Evolutionary conservation across 2,113 vertebrate genomes (phyloP).

Genomic region (Mobula hypostoma): DNA sequence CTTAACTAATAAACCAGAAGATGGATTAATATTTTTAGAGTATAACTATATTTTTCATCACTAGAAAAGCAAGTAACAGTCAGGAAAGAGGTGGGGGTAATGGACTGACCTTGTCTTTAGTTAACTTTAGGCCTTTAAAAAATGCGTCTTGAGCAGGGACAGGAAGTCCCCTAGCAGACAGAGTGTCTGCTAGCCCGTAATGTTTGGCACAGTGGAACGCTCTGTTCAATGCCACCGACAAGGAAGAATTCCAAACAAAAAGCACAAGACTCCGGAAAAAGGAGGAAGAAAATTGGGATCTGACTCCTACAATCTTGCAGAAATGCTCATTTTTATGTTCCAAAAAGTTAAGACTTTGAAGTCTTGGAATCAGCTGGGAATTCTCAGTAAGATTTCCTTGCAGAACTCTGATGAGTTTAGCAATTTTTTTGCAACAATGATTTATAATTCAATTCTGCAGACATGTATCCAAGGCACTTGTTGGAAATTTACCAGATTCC

Average conservation of each 20-base stretch:
- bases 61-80: conserved; percentile 51
- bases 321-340: conserved; percentile 35
- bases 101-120: conserved; percentile 52
- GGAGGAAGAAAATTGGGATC: conserved; percentile 40
- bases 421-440: conserved; percentile 30
- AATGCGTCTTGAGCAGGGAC: conserved; percentile 53
- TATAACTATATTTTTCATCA: conserved; percentile 48
- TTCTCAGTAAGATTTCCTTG: conserved; percentile 33
- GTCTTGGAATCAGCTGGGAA: conserved; percentile 32
- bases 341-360: conserved; percentile 37
- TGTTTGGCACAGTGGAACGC: conserved; percentile 43
- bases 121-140: conserved; percentile 46
- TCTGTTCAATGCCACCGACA: conserved; percentile 45
- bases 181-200: conserved; percentile 52
- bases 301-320: conserved; percentile 37
- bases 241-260: conserved; percentile 41
- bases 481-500: conserved; percentile 36
- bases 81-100: conserved; percentile 45
- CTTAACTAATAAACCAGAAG: conserved; percentile 47
- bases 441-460: conserved; percentile 20
- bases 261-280: conserved; percentile 47
- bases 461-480: background rate
- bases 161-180: conserved; percentile 65
- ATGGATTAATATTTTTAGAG: conserved; percentile 50
- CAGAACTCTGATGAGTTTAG: conserved; percentile 33